Percentiles rank a stretch among this genome's conserved stretches.
Conservation (phyloP, 2,797 vertebrate genomes). For the Bovichtus variegatus region DNA sequence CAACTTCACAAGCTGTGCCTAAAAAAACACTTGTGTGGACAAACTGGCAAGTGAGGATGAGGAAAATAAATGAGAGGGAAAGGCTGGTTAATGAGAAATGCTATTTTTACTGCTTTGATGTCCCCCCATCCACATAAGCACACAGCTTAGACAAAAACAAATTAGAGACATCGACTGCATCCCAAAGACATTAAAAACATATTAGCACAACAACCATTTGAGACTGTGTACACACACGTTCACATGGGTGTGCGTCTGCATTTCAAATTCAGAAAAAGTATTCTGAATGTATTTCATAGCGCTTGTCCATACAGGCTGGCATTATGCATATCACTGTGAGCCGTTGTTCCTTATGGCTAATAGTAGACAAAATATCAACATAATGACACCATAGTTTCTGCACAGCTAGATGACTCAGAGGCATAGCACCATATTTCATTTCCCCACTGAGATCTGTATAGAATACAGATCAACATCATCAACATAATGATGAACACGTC, state of each 20-base stretch:
- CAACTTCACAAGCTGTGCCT: constrained; percentile 80
- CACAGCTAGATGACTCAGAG: constrained; percentile 72
- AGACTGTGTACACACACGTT: constrained; percentile 75
- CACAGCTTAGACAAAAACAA: constrained; percentile 89
- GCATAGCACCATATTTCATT: constrained; percentile 72
- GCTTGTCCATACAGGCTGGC: constrained; percentile 66
- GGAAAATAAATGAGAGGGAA: constrained; percentile 88
- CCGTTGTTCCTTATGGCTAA: constrained; percentile 76
- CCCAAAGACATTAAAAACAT: constrained; percentile 90
- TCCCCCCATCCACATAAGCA: constrained; percentile 85
- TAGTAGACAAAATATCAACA: constrained; percentile 77
- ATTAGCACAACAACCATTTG: constrained; percentile 86
- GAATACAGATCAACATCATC: constrained; percentile 71
- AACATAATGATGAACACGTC: constrained; percentile 54
- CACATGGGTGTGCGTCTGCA: constrained; percentile 45
- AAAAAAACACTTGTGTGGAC: constrained; percentile 80
- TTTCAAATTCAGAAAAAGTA: constrained; percentile 68
- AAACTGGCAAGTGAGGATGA: constrained; percentile 81
- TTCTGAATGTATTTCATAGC: constrained; percentile 52
- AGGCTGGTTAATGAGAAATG: constrained; percentile 88
- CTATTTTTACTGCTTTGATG: constrained; percentile 89
- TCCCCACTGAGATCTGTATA: constrained; percentile 61
- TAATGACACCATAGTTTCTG: constrained; percentile 78
- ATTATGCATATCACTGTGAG: constrained; percentile 74
- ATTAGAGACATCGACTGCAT: constrained; percentile 87